A percentile compares a stretch with the other conserved stretches of the same genome.
These are phyloP conservation scores for Trachelus stipa DNA, from an alignment of 2,888 invertebrate species.

Conservation along the genomic window DNA sequence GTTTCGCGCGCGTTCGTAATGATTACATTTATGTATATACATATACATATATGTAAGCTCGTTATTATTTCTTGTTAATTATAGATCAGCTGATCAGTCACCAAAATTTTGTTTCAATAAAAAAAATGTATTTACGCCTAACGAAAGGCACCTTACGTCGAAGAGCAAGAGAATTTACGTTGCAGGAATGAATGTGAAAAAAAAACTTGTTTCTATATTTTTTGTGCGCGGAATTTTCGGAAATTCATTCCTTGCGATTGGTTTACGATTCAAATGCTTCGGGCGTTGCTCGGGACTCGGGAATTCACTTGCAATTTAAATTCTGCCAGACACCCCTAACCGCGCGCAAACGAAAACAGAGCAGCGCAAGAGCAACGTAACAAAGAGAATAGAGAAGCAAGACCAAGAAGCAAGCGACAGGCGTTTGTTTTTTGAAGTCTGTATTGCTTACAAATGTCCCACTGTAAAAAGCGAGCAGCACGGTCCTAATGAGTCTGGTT, in stretches of 20 bases:
- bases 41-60: slow-evolving; percentile 37
- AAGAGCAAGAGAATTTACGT: background rate
- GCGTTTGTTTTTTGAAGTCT: slow-evolving; percentile 58
- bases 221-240: background rate
- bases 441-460: slow-evolving; percentile 67
- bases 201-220: background rate
- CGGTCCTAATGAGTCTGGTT: slow-evolving; percentile 65
- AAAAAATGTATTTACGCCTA: background rate
- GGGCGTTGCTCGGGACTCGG: background rate
- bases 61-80: slow-evolving; percentile 48
- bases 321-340: slow-evolving; percentile 54
- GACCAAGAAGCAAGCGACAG: slow-evolving; percentile 40
- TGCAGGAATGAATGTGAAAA: background rate
- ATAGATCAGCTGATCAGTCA: slow-evolving; percentile 26
- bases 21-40: slow-evolving; percentile 40
- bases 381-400: slow-evolving; percentile 30
- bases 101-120: background rate
- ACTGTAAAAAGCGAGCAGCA: slow-evolving; percentile 60
- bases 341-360: slow-evolving; percentile 28
- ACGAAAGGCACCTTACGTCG: background rate
- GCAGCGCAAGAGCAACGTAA: slow-evolving; percentile 17
- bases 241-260: background rate
- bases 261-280: background rate
- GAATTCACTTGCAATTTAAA: slow-evolving; percentile 35
- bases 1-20: slow-evolving; percentile 56